Evolutionary conservation across 2,797 vertebrate species (phyloP), one percentile per base, ranked within the genome.

Genomic region (Brachyrhaphis roseni): DNA sequence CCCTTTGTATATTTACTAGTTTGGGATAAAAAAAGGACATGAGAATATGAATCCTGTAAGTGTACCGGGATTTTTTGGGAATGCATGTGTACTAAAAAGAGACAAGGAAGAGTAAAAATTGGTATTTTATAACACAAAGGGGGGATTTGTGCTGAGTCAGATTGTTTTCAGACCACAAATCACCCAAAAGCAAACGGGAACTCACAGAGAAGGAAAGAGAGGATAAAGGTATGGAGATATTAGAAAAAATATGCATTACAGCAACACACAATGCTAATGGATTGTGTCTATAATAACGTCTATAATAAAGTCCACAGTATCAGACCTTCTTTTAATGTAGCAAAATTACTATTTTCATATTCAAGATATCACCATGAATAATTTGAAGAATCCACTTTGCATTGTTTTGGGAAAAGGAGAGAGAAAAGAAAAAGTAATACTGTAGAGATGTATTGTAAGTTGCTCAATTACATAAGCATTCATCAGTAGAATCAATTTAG

Each of bases 101-200:
- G 53, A 76, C 3, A 46, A 76, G 77, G 81, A 85, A 41, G 82
- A 78, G 86, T 71, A 82, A 78, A 87, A 88, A 92, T 91, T 91
- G 84, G 75, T 87, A 89, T 93, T 93, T 93, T 89, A 89, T 84
- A 78, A 76, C 73, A 90, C 81, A 88, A 93, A 92, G 92, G 86
- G 62, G 84, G 81, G 88, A 91, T 92, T 90, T 80, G 70, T 83
- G 87, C 91, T 91, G 92, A 94, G 89, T 93, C 91, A 93, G 82
- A 89, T 82, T 47, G 77, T 90, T 90, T 82, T 78, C 77, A 85
- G 87, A 87, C 91, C 79, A 91, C 82, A 89, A 86, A 80, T 92
- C 88, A 89, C 62, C 79, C 73, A 86, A 77, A 81, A 83, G 85
- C 79, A 83, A 86, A 77, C 68, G n/a, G 79, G 81, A 84, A 51